Conservation (phyloP, 2,113 vertebrate genomes). For the Notechis scutatus region DNA sequence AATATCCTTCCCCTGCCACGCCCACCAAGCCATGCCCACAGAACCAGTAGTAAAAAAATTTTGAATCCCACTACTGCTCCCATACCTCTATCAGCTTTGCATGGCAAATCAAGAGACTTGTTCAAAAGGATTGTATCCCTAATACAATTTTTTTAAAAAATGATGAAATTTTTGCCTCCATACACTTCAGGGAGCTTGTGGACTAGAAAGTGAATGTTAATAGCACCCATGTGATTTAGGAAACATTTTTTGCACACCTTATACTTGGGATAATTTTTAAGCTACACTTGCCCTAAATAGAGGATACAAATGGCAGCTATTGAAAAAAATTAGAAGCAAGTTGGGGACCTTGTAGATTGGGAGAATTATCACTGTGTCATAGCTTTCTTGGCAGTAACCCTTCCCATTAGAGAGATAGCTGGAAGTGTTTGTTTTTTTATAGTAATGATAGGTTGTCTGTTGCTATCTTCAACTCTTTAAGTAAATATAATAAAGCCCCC, state of each 20-base stretch:
- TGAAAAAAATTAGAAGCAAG: neutral
- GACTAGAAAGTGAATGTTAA: neutral
- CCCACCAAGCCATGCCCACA: too few species aligned
- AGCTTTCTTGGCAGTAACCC: neutral
- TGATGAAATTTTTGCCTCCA: neutral
- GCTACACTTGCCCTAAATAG: neutral
- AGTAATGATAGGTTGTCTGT: neutral
- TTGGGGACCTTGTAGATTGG: neutral
- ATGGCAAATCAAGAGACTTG: neutral
- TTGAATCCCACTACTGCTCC: neutral
- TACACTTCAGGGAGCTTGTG: neutral
- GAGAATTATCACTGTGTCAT: neutral
- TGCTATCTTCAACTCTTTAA: neutral
- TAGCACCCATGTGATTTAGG: neutral
- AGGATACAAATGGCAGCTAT: neutral
- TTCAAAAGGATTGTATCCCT: neutral
- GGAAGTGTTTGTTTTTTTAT: neutral
- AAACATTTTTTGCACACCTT: neutral
- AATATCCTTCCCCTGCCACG: too few species aligned
- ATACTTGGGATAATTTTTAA: neutral
- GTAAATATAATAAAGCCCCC: neutral
- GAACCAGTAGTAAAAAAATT: too few species aligned
- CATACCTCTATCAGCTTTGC: neutral
- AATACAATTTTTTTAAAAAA: neutral
- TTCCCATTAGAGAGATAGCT: neutral